Base-by-base conservation (phyloP, 2,888 invertebrate genomes). In the Tigriopus californicus region DNA sequence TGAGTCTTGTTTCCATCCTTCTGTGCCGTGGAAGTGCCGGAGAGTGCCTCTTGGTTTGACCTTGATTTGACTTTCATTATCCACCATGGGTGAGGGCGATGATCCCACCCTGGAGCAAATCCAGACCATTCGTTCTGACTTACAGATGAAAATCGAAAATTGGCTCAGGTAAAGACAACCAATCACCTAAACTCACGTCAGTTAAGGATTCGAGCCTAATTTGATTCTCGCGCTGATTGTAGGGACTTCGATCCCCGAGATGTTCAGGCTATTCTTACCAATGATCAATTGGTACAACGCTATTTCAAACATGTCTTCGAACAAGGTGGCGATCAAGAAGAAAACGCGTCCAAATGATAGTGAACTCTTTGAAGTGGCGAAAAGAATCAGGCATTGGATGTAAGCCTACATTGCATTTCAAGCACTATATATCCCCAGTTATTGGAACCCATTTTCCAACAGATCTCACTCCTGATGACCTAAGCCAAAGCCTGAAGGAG, bases 301-400 rank as follows among this genome's bases (percentile, higher is more conserved):
- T 83, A 22, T 20, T 51, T 22, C 46, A 53, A 44, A 25, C 33
- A 55, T 62, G 12, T 63, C 87, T 65, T 70, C 91, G 10, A 73
- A 79, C 63, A 86, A 85, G 74, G 78, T 62, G 84, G 87, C 52
- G 75, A 77, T 56, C 80, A 86, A 65, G 71, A 81, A 55, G 79
- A 82, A 62, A 72, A 76, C 48, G 77, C 87, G 71, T 83, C 0
- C 78, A 79, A 53, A 85, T 88, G 81, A 72, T 91, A 1, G 85
- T 84, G 79, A 82, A 82, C 6, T 80, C 84, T 1, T 76, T 87
- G 65, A 76, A 77, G 62, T 92, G 91, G 89, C 77, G 92, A 60
- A 83, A 82, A 70, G 80, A 80, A 41, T 80, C n/a, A 11, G 44
- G 18, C 18, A 18, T 44, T 6, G 15, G 18, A n/a, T 44, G 44